Evolutionary conservation across 1,140 invertebrate species (phyloP), one percentile per base, ranked within the genome.

Genomic region (Conopomorpha cramerella): DNA sequence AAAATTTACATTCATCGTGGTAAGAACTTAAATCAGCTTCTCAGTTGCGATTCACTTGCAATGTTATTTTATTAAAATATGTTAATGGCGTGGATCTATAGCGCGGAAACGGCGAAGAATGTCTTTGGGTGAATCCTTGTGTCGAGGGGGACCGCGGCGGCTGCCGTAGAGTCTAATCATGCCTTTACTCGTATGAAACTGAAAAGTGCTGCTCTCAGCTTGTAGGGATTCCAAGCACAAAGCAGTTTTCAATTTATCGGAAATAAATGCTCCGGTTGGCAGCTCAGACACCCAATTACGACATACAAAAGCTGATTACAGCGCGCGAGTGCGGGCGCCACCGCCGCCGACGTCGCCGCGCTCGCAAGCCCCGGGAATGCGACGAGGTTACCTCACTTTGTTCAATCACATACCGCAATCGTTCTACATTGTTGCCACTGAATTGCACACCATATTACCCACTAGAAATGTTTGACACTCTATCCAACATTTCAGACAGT

Each of bases 21-120:
- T 72, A 72, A 76, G 71, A 76, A 72, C 71, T 73, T 76, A 73
- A 73, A 76, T 76, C 67, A 71, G 68, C 67, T 71, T 72, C 67
- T 71, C 71, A 62, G 65, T 76, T 72, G 72, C 70, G 67, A 72
- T 76, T 76, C 70, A 70, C 65, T 72, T 72, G 71, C 67, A 65
- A 72, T 72, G 72, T 72, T 71, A 76, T 76, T 76, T 71, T 76
- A 76, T 76, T 76, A 76, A 72, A 76, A 76, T 76, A 76, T 76
- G 71, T 72, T 71, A 76, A 76, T 76, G 60, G 64, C 54, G 57
- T 51, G 53, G 54, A 64, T 71, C 51, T 54, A 59, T 40, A 41
- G 49, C 54, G 19, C 19, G 19, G 19, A 23, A 23, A 23, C 4
- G n/a, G n/a, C n/a, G n/a, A n/a, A n/a, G n/a, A n/a, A n/a, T n/a